A percentile compares a stretch with the other conserved stretches of the same genome.
These are phyloP conservation scores for Calcarius ornatus DNA, from an alignment of 2,113 vertebrate genomes.

Conservation along the genomic window DNA sequence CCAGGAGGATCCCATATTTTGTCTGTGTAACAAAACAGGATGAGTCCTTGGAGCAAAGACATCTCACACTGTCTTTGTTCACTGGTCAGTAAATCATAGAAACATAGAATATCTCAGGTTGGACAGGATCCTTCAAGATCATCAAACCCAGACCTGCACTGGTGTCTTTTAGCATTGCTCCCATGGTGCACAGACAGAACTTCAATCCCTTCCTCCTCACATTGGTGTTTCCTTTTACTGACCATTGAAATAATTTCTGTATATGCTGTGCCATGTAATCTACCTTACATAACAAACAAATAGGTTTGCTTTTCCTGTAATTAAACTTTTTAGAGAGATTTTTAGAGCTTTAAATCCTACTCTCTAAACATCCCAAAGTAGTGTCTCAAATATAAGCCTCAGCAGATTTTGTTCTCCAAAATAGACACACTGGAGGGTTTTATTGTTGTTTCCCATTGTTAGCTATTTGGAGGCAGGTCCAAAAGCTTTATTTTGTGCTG, in stretches of 20 bases:
- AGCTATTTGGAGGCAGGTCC: slow-evolving; percentile 1
- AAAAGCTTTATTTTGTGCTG: slow-evolving; percentile 26
- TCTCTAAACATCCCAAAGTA: background rate
- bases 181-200: background rate
- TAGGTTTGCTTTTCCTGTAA: background rate
- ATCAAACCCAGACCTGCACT: background rate
- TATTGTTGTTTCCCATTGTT: slow-evolving; percentile 25
- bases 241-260: background rate
- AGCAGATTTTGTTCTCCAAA: slow-evolving; percentile 28
- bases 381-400: background rate
- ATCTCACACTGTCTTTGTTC: background rate
- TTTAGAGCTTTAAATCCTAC: background rate
- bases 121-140: background rate
- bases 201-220: background rate
- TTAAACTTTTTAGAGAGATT: slow-evolving; percentile 16
- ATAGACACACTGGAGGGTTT: background rate
- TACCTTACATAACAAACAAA: background rate
- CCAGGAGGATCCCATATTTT: background rate
- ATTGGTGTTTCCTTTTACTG: background rate
- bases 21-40: background rate
- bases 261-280: background rate
- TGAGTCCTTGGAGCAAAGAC: background rate
- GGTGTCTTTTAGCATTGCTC: background rate
- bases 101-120: background rate
- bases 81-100: background rate